A percentile compares a stretch with the other conserved stretches of the same genome.
Evolutionary conservation across 2,113 vertebrate genomes (phyloP).

Genomic region (Coptodon rendalli): DNA sequence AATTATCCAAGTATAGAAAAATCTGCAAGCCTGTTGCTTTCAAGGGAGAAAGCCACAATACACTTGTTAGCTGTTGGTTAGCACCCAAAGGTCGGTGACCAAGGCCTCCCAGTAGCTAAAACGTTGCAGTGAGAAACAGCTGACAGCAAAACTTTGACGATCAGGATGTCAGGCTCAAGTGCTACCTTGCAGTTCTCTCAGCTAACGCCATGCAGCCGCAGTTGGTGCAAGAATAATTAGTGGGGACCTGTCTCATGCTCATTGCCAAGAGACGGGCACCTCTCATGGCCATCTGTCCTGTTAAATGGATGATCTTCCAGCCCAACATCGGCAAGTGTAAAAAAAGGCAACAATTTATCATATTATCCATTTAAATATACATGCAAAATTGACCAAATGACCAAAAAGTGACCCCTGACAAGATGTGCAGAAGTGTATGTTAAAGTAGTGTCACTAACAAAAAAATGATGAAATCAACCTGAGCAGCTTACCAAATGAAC

Average conservation of each 20-base stretch:
- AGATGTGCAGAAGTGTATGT: background rate
- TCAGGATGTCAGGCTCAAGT: background rate
- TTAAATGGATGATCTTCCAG: background rate
- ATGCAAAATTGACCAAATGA: background rate
- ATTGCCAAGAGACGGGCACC: background rate
- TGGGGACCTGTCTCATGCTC: background rate
- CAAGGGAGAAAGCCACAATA: background rate
- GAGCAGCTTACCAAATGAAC: constrained; percentile 87
- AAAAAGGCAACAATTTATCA: background rate
- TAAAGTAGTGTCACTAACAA: background rate
- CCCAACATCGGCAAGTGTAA: background rate
- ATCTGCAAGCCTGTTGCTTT: background rate
- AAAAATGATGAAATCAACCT: background rate
- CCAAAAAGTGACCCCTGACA: background rate
- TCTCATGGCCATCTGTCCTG: background rate
- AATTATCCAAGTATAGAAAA: background rate
- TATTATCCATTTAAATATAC: background rate
- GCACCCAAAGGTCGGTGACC: background rate
- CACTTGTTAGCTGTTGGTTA: background rate
- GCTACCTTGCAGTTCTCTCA: background rate
- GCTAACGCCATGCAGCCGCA: background rate
- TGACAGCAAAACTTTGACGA: background rate
- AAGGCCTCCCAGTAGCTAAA: background rate
- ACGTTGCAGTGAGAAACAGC: background rate
- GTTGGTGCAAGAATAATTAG: background rate